Base-by-base conservation (phyloP, 2,888 invertebrate species). In the Xylota segnis region DNA sequence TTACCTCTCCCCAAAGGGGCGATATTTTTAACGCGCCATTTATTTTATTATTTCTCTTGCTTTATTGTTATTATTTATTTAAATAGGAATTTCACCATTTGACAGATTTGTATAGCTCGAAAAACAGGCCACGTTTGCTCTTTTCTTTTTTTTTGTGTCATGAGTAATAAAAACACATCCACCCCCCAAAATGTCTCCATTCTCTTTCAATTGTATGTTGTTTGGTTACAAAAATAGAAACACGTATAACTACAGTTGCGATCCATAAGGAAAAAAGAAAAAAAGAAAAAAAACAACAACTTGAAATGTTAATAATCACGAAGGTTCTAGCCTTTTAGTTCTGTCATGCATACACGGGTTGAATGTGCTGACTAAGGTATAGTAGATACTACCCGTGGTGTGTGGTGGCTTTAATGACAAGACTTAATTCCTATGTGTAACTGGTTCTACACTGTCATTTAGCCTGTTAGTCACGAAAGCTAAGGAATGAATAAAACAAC, bases 161-260 rank as follows among this genome's bases (percentile, higher is more conserved):
- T 37, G 37, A 37, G 40, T 40, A 59, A 59, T 59, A 27, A 34
- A 59, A 34, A 59, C 37, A 59, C 37, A 37, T 50, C 5, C 29
- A 70, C 43, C 70, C 43, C 43, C 14, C 47, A 4, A 37, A n/a
- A 50, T 63, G 43, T 74, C 63, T 52, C 54, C 52, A 43, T 63
- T 63, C 43, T 32, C n/a, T n/a, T n/a, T n/a, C 32, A 63, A 74
- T 72, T 72, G 16, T 32, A 58, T 50, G 47, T 47, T 32, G 59
- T 71, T 58, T 47, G 37, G 23, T 50, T 72, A 40, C 29, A 72
- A 61, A 72, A 61, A 72, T 72, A 72, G 72, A 72, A 72, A 37
- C 29, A 72, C 52, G 72, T 40, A 72, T 50, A 72, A 59, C 71
- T 61, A 61, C 29, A 40, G 52, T 61, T 52, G 27, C 14, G 10